Percentiles rank a stretch among this genome's conserved stretches.
phyloP scores from a whole-genome alignment of 2,797 vertebrate genomes.

The Apogon talboti region DNA sequence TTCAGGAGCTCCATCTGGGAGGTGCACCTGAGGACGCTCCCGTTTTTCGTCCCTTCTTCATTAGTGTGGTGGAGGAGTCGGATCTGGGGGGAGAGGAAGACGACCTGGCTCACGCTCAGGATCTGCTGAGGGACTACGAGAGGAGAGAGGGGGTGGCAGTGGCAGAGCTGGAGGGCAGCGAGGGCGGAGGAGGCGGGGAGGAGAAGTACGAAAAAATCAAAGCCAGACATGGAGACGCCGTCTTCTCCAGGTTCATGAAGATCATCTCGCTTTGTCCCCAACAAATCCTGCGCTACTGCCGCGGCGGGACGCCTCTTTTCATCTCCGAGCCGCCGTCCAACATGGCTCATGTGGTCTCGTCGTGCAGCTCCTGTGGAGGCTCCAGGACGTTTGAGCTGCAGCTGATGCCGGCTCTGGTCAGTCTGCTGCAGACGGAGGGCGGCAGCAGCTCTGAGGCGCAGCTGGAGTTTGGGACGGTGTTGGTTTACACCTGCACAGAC shows the following conservation, averaged over 20 bases:
- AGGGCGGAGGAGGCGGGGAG: conserved; percentile 53
- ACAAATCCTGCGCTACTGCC: conserved; percentile 92
- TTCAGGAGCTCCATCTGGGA: conserved; percentile 82
- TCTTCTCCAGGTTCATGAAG: conserved; percentile 93
- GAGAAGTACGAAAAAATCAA: conserved; percentile 92
- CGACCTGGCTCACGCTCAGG: conserved; percentile 81
- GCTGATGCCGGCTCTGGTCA: conserved; percentile 93
- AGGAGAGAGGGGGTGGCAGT: conserved; percentile 81
- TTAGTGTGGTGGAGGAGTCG: conserved; percentile 89
- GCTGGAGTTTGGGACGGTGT: conserved; percentile 91
- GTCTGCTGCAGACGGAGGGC: conserved; percentile 80
- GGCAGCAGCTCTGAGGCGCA: conserved; percentile 69
- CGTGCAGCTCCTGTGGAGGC: conserved; percentile 84
- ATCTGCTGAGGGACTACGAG: conserved; percentile 90
- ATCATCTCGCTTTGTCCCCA: conserved; percentile 87
- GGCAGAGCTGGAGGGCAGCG: conserved; percentile 72
- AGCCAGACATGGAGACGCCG: conserved; percentile 83
- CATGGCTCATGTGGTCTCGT: conserved; percentile 52
- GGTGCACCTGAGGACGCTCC: conserved; percentile 14
- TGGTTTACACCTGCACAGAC: conserved; percentile 89
- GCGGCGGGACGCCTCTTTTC: conserved; percentile 87
- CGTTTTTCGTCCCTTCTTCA: conserved; percentile 86
- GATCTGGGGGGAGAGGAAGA: conserved; percentile 73
- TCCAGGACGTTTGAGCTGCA: conserved; percentile 91
- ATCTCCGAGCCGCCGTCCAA: conserved; percentile 74